Base-by-base conservation (phyloP, 2,113 vertebrate species). In the Plestiodon gilberti region DNA sequence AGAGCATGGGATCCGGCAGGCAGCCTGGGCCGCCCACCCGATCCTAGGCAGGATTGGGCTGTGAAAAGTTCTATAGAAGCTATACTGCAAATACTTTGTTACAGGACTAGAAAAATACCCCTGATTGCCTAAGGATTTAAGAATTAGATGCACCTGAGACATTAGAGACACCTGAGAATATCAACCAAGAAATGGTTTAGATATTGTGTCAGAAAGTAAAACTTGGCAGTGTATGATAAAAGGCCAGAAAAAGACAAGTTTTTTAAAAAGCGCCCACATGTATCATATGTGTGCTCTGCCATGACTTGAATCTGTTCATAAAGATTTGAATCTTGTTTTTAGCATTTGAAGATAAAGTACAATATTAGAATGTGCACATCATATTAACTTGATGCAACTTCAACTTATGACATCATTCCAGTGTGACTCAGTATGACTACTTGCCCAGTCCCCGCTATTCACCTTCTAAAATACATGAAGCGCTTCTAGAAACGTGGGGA, bases 381-480 rank as follows among this genome's bases (percentile, higher is more conserved):
- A 69, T 14, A 35, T 74, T 86, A 74, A 18, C 4, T 20, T 73
- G 0, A 0, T 15, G 33, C 69, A 33, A 11, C 8, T 70, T 6
- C 13, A 22, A 28, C 65, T 33, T 22, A 13, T 88, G 14, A 79
- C 10, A 70, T 86, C 55, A 59, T 22, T 69, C 11, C 33, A 43
- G 6, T 15, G 18, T 57, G 33, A 18, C 23, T 57, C 20, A 62
- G 33, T 13, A 48, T n/a, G 74, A 75, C 64, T 9, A 64, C 61
- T 71, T 40, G 2, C 4, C 22, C 61, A 62, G 48, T 1, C 40
- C 62, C 9, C 61, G 2, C 23, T 2, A 30, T 30, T 55, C 10
- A 11, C 40, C 23, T 22, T 69, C n/a, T 70, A 33, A 82, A 30
- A 3, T 70, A n/a, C 33, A 28, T 80, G 40, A 65, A 65, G 6